Evolutionary conservation across 2,888 invertebrate genomes (phyloP).

Genomic region (Mythimna loreyi): DNA sequence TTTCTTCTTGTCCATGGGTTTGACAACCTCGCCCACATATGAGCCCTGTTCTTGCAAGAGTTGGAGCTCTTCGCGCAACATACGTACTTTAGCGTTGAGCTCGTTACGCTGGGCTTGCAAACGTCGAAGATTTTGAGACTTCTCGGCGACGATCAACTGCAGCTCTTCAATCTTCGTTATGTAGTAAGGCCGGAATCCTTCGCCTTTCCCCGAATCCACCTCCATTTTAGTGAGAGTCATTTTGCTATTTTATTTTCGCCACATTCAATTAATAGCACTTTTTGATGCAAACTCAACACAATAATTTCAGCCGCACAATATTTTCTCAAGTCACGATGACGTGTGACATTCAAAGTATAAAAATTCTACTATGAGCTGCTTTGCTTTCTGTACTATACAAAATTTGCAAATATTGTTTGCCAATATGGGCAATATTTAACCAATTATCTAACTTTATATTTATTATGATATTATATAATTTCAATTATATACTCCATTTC

Average conservation of each 20-base stretch:
- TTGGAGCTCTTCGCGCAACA: slow-evolving; percentile 99
- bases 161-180: slow-evolving; percentile 99
- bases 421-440: too few species aligned
- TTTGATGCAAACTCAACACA: slow-evolving; percentile 38
- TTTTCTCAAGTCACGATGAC: slow-evolving; percentile 77
- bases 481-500: not conserved
- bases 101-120: slow-evolving; percentile 99
- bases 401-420: not conserved
- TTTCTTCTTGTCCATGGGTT: slow-evolving; percentile 99
- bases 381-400: not conserved
- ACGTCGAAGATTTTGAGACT: slow-evolving; percentile 98
- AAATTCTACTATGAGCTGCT: slow-evolving; percentile 33
- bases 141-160: slow-evolving; percentile 98
- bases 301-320: slow-evolving; percentile 57
- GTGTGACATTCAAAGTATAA: slow-evolving; percentile 47
- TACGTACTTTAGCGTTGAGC: slow-evolving; percentile 99
- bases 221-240: slow-evolving; percentile 92
- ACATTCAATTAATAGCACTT: slow-evolving; percentile 61
- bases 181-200: slow-evolving; percentile 98
- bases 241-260: slow-evolving; percentile 63
- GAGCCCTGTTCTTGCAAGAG: slow-evolving; percentile 99
- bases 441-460: too few species aligned
- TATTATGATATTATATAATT: not conserved
- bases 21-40: slow-evolving; percentile 99
- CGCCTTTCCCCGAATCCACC: slow-evolving; percentile 94